Percentiles rank a stretch among this genome's conserved stretches.
phyloP scores from a whole-genome alignment of 2,797 vertebrate species.

The Naso thynnoides region DNA sequence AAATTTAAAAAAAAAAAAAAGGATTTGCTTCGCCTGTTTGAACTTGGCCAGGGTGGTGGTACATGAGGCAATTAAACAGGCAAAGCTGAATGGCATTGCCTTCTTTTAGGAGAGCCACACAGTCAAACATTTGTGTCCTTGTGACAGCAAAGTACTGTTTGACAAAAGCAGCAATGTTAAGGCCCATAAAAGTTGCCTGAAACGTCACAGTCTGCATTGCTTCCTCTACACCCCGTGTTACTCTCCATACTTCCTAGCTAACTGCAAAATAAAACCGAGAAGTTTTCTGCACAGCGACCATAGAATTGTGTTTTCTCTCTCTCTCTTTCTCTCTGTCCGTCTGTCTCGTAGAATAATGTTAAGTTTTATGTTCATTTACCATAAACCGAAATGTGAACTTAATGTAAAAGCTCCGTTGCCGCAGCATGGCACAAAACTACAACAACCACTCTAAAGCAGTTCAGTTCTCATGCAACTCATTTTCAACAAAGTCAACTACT shows the following conservation, averaged over 20 bases:
- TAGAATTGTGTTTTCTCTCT: slow-evolving; percentile 36
- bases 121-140: neutral
- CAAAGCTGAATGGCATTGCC: neutral
- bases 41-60: neutral
- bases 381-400: slow-evolving; percentile 63
- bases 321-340: slow-evolving; percentile 36
- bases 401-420: slow-evolving; percentile 34
- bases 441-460: slow-evolving; percentile 24
- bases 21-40: slow-evolving; percentile 16
- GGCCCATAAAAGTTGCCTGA: neutral
- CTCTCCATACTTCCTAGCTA: neutral
- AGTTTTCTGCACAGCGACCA: slow-evolving; percentile 24
- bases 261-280: slow-evolving; percentile 8
- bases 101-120: neutral
- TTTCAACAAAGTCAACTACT: slow-evolving; percentile 17
- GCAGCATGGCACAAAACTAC: slow-evolving; percentile 36
- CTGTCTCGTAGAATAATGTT: slow-evolving; percentile 16
- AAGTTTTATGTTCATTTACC: slow-evolving; percentile 55
- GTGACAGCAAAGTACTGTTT: neutral
- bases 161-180: neutral
- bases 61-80: neutral
- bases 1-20: neutral
- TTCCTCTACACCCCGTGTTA: neutral
- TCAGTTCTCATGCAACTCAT: slow-evolving; percentile 26
- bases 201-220: neutral